These are phyloP conservation scores for Catharus minimus DNA, from an alignment of 2,113 vertebrate species.

Conservation along the genomic window DNA sequence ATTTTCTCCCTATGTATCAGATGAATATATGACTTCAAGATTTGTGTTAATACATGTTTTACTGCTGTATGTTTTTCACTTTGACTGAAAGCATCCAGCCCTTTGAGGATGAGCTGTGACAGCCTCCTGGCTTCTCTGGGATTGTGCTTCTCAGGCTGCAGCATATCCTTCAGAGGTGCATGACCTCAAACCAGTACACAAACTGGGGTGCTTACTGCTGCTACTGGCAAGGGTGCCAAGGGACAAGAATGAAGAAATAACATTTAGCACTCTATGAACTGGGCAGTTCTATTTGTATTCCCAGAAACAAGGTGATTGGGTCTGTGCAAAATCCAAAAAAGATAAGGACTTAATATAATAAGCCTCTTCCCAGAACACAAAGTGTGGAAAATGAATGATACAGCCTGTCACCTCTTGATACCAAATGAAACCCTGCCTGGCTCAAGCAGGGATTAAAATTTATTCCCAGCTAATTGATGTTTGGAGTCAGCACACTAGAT, in stretches of 20 bases:
- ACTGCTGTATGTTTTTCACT: background rate
- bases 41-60: background rate
- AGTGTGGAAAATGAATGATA: conserved; percentile 15
- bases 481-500: conserved; percentile 1
- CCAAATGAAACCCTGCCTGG: conserved; percentile 8
- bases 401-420: conserved; percentile 48
- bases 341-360: background rate
- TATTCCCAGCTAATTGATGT: conserved; percentile 54
- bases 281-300: background rate
- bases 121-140: background rate
- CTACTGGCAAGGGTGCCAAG: background rate
- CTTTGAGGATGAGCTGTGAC: background rate
- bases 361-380: background rate
- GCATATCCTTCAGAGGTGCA: fast-evolving
- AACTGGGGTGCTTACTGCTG: background rate
- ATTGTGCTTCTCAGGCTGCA: background rate
- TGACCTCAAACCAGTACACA: background rate
- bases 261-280: background rate
- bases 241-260: background rate
- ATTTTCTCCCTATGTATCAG: background rate
- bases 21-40: background rate
- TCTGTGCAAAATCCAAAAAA: background rate
- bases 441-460: conserved; percentile 38
- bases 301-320: background rate
- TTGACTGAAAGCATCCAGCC: background rate